A percentile compares a stretch with the other conserved stretches of the same genome.
These are phyloP conservation scores for Halcyon leucocephala DNA, from an alignment of 2,797 vertebrate species.

Conservation along the genomic window DNA sequence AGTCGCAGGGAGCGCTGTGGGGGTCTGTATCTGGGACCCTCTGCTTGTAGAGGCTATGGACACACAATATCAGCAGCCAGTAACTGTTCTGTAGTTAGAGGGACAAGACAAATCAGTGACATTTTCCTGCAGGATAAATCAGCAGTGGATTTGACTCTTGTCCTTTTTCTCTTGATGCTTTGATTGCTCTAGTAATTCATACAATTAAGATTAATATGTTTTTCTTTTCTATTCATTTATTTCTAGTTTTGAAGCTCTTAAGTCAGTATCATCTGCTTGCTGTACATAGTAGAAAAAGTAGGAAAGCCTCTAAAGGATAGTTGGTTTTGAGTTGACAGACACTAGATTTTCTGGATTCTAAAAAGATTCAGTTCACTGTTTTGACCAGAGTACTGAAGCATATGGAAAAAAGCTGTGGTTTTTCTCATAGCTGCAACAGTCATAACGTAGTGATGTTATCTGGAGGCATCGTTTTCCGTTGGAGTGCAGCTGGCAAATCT, in stretches of 20 bases:
- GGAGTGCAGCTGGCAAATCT: neutral
- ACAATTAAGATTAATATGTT: neutral
- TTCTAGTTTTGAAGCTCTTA: neutral
- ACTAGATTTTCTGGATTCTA: neutral
- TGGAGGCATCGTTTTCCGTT: neutral
- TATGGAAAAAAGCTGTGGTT: rapidly evolving
- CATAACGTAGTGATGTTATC: neutral
- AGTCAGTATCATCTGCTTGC: neutral
- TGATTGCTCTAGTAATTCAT: neutral
- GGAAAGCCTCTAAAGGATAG: neutral
- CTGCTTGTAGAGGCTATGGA: neutral
- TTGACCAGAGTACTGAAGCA: neutral
- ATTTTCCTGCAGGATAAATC: neutral
- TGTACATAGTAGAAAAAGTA: neutral
- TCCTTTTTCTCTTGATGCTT: neutral
- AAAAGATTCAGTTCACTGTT: neutral
- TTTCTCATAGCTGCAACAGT: neutral
- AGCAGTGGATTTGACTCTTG: neutral
- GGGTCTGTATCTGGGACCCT: neutral
- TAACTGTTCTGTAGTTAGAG: neutral
- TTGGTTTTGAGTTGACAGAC: neutral
- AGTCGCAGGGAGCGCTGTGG: rapidly evolving
- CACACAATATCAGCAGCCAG: rapidly evolving
- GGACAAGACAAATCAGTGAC: neutral
- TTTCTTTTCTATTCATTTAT: neutral